Evolutionary conservation across 2,888 invertebrate species (phyloP).

Genomic region (Drosophila kuntzei): DNA sequence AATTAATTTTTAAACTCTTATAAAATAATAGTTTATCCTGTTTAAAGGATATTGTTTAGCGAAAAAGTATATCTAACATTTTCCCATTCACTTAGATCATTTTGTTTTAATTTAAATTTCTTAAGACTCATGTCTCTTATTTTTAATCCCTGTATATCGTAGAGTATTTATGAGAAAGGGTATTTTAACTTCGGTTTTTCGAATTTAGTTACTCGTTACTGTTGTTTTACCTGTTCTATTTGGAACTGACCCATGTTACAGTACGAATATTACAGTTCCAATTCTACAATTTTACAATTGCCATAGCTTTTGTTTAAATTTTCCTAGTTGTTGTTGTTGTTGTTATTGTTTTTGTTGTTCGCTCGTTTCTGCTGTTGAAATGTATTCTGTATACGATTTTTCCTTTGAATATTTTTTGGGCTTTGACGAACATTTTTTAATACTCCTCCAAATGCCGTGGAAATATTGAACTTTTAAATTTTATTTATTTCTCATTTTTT

Average conservation of each 20-base stretch:
- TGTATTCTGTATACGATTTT: constrained; percentile 18
- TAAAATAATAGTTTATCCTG: too few relatives aligned
- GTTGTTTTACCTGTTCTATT: constrained; percentile 12
- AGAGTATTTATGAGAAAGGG: not conserved
- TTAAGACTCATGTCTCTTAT: too few relatives aligned
- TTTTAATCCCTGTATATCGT: too few relatives aligned
- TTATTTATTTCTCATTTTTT: not conserved
- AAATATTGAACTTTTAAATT: not conserved
- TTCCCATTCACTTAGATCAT: too few relatives aligned
- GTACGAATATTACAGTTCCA: constrained; percentile 5
- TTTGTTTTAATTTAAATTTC: too few relatives aligned
- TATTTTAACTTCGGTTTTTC: not conserved
- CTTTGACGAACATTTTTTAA: constrained; percentile 1
- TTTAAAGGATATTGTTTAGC: too few relatives aligned
- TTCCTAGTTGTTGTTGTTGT: not conserved
- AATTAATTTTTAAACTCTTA: too few relatives aligned
- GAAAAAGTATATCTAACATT: too few relatives aligned
- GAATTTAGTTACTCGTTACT: not conserved
- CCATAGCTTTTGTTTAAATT: constrained; percentile 8
- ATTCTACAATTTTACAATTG: constrained; percentile 16
- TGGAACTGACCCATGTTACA: constrained; percentile 5
- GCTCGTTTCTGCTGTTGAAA: constrained; percentile 23
- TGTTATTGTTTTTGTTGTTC: not conserved
- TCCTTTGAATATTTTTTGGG: constrained; percentile 5
- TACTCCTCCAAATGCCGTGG: constrained; percentile 1